phyloP scores from a whole-genome alignment of 2,888 invertebrate species.

The Netelia melanura region DNA sequence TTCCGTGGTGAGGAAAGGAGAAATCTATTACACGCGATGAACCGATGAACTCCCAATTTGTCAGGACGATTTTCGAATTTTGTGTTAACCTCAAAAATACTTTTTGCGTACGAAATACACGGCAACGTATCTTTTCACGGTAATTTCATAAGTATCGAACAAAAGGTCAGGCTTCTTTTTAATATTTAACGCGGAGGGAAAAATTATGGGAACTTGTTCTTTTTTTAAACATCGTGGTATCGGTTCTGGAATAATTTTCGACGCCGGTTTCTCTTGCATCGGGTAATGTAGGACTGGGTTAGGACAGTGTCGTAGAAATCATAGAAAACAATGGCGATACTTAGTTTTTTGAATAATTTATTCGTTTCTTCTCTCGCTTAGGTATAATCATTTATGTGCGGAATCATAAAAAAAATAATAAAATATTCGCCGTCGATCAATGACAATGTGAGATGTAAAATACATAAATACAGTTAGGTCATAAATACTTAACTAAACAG shows the following conservation, averaged over 20 bases:
- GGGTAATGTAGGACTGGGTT: background rate
- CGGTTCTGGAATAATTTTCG: background rate
- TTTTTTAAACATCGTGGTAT: background rate
- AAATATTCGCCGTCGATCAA: conserved; percentile 41
- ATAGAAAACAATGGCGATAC: background rate
- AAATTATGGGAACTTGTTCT: background rate
- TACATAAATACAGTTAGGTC: conserved; percentile 64
- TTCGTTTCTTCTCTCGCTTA: conserved; percentile 34
- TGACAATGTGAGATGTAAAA: conserved; percentile 44
- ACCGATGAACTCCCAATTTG: background rate
- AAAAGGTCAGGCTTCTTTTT: background rate
- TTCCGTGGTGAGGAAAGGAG: background rate
- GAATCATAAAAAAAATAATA: conserved; percentile 20
- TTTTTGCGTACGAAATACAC: conserved; percentile 29
- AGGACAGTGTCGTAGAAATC: background rate
- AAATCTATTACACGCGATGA: background rate
- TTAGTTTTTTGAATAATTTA: conserved; percentile 59
- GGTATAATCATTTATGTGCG: conserved; percentile 44
- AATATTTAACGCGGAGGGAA: background rate
- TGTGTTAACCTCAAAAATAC: conserved; percentile 45
- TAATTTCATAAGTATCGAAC: background rate
- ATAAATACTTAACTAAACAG: conserved; percentile 71
- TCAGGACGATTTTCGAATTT: conserved; percentile 25
- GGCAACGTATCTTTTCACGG: background rate
- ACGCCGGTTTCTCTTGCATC: background rate